Conservation (phyloP, 2,888 invertebrate species). For the Pristionchus arcanus region DNA sequence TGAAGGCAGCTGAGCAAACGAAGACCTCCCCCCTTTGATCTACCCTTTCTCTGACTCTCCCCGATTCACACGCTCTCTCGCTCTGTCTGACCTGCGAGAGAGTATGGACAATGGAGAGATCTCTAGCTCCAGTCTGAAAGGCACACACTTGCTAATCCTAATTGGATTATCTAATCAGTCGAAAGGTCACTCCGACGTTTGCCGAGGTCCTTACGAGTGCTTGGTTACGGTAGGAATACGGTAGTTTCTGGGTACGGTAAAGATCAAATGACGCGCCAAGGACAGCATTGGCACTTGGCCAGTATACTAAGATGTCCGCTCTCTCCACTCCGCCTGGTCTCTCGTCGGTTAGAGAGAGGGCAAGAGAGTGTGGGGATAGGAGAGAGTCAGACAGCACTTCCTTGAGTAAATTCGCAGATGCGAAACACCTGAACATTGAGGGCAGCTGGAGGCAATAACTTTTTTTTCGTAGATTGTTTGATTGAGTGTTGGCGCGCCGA, state of each 20-base stretch:
- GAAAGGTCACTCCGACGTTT: slow-evolving; percentile 34
- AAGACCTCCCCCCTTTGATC: not conserved
- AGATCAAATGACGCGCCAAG: not conserved
- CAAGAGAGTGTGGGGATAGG: not conserved
- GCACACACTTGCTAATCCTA: slow-evolving; percentile 25
- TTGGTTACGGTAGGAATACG: not conserved
- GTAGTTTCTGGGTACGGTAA: not conserved
- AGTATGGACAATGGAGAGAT: not conserved
- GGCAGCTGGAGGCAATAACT: slow-evolving; percentile 16
- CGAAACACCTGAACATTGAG: not conserved
- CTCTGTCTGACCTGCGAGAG: not conserved
- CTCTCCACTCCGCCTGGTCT: not conserved
- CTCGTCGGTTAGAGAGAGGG: not conserved
- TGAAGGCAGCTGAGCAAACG: slow-evolving; percentile 13
- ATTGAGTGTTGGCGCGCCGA: not conserved
- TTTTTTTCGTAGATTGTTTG: not conserved
- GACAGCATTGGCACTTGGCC: not conserved
- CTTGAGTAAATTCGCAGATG: slow-evolving; percentile 4
- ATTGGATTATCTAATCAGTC: not conserved
- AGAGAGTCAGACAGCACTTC: not conserved
- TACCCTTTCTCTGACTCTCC: slow-evolving; percentile 6
- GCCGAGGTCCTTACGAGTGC: not conserved
- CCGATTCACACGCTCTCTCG: not conserved
- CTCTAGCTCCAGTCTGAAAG: not conserved
- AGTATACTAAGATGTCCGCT: not conserved